These are phyloP conservation scores for Lingula anatina DNA, from an alignment of 2,888 invertebrate genomes.

Conservation along the genomic window DNA sequence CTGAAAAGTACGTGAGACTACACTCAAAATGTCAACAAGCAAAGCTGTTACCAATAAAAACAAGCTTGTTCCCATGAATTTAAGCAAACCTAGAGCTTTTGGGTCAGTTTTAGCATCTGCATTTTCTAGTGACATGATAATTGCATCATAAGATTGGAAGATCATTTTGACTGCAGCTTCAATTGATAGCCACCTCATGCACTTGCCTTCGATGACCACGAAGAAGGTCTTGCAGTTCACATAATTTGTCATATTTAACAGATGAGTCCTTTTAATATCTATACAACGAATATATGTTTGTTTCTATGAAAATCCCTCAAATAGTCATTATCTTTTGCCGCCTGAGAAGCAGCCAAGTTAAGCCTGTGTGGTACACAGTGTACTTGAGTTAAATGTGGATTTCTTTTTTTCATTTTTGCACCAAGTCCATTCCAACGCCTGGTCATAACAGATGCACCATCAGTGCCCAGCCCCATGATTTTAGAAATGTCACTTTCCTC, in stretches of 20 bases:
- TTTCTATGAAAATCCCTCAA: conserved; percentile 4
- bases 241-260: conserved; percentile 11
- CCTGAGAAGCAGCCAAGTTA: conserved; percentile 13
- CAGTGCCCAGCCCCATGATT: conserved; percentile 7
- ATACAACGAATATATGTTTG: conserved; percentile 9
- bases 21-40: conserved; percentile 9
- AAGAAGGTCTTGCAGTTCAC: conserved; percentile 11
- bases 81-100: conserved; percentile 5
- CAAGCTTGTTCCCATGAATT: conserved; percentile 5
- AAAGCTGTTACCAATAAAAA: conserved; percentile 10
- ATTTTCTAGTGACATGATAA: conserved; percentile 5
- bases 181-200: conserved; percentile 12
- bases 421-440: conserved; percentile 2
- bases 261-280: conserved; percentile 7
- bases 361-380: conserved; percentile 13
- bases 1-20: no score
- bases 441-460: conserved; percentile 8
- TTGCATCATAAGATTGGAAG: conserved; percentile 3
- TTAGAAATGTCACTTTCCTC: conserved; percentile 6
- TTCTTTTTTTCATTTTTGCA: no score
- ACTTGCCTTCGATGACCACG: conserved; percentile 7
- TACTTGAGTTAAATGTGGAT: conserved; percentile 5
- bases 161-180: conserved; percentile 12
- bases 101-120: conserved; percentile 9
- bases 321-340: conserved; percentile 8